phyloP scores from a whole-genome alignment of 2,113 vertebrate species.

The Poicephalus gulielmi region DNA sequence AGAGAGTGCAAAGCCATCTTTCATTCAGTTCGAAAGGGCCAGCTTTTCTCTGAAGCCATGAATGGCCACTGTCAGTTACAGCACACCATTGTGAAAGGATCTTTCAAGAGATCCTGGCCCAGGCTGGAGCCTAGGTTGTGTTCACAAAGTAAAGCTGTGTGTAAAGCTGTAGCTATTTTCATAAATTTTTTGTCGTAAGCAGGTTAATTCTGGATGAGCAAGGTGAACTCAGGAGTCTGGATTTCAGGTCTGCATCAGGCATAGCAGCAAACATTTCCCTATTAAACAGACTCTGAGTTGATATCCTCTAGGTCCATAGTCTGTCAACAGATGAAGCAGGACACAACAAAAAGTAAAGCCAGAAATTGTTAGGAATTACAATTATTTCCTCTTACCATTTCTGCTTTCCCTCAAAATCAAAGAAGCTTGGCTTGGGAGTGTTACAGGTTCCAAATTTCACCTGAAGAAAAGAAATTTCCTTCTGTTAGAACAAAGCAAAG shows the following conservation, averaged over 20 bases:
- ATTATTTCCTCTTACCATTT: slow-evolving; percentile 90
- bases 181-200: neutral
- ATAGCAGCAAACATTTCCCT: neutral
- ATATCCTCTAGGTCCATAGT: neutral
- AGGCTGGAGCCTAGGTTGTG: neutral
- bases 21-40: neutral
- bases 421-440: slow-evolving; percentile 91
- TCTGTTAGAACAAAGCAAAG: slow-evolving; percentile 8
- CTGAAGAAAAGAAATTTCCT: slow-evolving; percentile 69
- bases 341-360: slow-evolving; percentile 21
- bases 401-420: slow-evolving; percentile 97
- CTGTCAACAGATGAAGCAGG: neutral
- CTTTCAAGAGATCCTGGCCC: neutral
- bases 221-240: neutral
- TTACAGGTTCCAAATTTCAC: slow-evolving; percentile 94
- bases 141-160: neutral
- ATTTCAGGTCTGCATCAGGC: neutral
- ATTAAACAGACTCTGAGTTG: neutral
- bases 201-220: neutral
- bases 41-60: neutral
- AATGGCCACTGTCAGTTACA: neutral
- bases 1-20: neutral
- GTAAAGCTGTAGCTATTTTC: neutral
- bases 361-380: neutral
- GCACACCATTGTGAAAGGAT: neutral